These are phyloP conservation scores for Drosophila virilis DNA, from an alignment of 1,140 invertebrate species.

Conservation along the genomic window DNA sequence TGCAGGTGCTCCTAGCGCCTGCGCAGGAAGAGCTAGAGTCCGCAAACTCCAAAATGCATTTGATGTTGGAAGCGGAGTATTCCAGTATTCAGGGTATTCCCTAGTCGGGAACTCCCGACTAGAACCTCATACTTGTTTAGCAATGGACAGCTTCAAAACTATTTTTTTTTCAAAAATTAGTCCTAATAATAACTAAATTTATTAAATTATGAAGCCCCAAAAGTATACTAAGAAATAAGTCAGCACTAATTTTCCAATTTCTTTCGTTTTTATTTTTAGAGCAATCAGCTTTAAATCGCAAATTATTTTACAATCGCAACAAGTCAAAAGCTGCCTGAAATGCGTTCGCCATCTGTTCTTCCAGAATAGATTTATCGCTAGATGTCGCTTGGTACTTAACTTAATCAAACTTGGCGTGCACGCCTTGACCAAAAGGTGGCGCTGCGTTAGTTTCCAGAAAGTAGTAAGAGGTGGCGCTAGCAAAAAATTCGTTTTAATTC, in stretches of 20 bases:
- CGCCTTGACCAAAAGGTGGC: slow-evolving; percentile 74
- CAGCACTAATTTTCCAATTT: background rate
- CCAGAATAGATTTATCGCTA: no score
- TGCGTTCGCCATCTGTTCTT: slow-evolving; percentile 20
- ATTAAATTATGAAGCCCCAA: background rate
- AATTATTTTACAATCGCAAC: no score
- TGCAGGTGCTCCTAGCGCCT: no score
- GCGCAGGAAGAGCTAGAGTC: no score
- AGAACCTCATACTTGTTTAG: no score
- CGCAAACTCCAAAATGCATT: no score
- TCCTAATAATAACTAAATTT: background rate
- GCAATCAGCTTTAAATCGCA: background rate
- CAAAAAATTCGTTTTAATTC: background rate
- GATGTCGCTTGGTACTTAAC: no score
- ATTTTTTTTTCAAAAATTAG: background rate
- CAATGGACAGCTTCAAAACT: no score
- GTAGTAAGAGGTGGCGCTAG: slow-evolving; percentile 64
- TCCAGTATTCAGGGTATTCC: no score
- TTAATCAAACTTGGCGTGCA: slow-evolving; percentile 36
- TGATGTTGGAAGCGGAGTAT: no score
- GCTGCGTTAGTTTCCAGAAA: slow-evolving; percentile 70
- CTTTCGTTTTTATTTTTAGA: no score
- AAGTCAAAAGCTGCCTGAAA: background rate
- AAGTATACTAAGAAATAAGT: background rate
- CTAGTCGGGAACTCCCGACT: no score